phyloP scores from a whole-genome alignment of 2,797 vertebrate species.

The Pipistrellus pygmaeus region DNA sequence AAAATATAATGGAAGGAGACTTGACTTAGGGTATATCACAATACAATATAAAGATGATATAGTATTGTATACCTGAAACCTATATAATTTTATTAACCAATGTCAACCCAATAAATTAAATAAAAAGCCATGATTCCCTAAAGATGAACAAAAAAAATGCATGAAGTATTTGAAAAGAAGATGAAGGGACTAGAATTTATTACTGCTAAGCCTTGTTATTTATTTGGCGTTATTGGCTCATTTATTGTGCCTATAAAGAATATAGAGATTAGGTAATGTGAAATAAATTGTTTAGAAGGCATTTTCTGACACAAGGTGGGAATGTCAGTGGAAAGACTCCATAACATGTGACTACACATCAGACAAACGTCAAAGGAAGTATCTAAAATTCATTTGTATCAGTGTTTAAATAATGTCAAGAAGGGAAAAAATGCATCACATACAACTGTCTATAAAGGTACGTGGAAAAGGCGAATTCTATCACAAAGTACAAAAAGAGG shows the following conservation, averaged over 20 bases:
- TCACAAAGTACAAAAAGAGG: neutral
- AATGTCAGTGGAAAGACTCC: neutral
- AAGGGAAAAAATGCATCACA: neutral
- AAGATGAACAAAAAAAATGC: neutral
- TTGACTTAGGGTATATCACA: neutral
- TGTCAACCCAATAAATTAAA: neutral
- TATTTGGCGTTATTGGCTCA: slow-evolving; percentile 25
- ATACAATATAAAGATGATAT: neutral
- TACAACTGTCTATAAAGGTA: neutral
- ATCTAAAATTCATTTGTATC: neutral
- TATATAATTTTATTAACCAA: neutral
- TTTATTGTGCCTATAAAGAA: neutral
- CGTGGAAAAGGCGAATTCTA: neutral
- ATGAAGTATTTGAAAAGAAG: slow-evolving; percentile 17
- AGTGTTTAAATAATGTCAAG: neutral
- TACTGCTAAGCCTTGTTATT: slow-evolving; percentile 20
- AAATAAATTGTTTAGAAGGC: neutral
- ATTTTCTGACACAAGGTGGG: neutral
- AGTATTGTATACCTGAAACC: neutral
- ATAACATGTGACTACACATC: neutral
- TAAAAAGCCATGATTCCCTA: neutral
- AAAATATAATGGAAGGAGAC: neutral
- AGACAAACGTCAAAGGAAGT: neutral
- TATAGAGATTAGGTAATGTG: neutral
- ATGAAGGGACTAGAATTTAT: slow-evolving; percentile 27